Evolutionary conservation across 2,888 invertebrate species (phyloP).

Genomic region (Caenorhabditis sp.): DNA sequence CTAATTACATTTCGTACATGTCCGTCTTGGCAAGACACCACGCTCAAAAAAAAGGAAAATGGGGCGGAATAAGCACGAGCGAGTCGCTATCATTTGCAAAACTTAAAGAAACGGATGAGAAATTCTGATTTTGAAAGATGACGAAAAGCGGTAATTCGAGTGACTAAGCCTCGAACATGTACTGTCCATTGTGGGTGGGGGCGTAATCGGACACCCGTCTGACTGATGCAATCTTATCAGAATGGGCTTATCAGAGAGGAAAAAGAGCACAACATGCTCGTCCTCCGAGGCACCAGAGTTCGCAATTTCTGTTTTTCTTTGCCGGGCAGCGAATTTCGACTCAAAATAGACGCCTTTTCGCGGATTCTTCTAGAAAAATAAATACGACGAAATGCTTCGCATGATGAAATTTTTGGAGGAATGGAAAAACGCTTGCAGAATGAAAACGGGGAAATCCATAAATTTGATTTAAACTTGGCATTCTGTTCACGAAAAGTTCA

Average conservation of each 20-base stretch:
- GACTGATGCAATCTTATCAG: constrained; percentile 20
- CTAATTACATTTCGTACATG: constrained; percentile 11
- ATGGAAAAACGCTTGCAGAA: background rate
- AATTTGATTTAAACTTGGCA: background rate
- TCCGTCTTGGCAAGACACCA: background rate
- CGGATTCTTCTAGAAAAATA: background rate
- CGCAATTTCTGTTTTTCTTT: background rate
- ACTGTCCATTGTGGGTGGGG: background rate
- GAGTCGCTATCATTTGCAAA: too few species aligned
- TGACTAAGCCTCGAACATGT: background rate
- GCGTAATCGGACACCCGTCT: constrained; percentile 1
- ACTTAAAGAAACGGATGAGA: background rate
- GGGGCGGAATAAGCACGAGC: background rate
- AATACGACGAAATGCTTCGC: background rate
- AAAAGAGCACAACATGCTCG: constrained; percentile 4
- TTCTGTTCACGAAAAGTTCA: too few species aligned
- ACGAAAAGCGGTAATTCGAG: background rate
- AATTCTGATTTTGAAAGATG: background rate
- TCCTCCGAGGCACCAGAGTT: background rate
- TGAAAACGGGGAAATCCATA: background rate
- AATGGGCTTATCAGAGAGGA: background rate
- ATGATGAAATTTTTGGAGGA: background rate
- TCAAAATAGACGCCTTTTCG: too few species aligned
- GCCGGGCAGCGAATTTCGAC: too few species aligned
- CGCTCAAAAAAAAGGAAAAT: too few species aligned